Percentiles rank a stretch among this genome's conserved stretches.
These are phyloP conservation scores for Cynaeus angustus DNA, from an alignment of 2,888 invertebrate species.

Conservation along the genomic window DNA sequence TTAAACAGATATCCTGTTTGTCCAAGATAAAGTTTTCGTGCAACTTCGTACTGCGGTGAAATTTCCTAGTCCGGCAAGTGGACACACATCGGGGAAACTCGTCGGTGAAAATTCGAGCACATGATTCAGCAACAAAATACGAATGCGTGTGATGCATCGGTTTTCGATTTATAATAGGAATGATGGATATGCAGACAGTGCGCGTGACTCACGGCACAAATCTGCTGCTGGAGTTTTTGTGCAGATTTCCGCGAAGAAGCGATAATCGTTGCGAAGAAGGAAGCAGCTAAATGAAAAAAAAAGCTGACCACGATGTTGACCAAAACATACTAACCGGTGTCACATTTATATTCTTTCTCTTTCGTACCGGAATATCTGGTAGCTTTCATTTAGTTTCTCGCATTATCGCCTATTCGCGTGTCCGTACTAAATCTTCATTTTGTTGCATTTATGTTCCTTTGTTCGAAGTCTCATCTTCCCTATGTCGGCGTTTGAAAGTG, in stretches of 20 bases:
- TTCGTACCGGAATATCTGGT: no score
- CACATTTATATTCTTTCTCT: no score
- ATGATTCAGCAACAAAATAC: conserved; percentile 15
- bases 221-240: conserved; percentile 1
- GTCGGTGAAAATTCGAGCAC: conserved; percentile 7
- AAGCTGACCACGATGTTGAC: no score
- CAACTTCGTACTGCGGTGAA: background rate
- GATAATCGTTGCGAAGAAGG: background rate
- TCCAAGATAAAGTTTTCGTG: conserved; percentile 42
- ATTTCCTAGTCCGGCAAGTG: background rate
- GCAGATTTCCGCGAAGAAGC: conserved; percentile 4
- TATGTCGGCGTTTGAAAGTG: conserved; percentile 5
- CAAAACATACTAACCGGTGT: no score
- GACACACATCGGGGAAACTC: conserved; percentile 15
- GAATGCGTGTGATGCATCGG: background rate
- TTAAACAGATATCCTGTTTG: conserved; percentile 53
- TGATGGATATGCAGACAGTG: conserved; percentile 4
- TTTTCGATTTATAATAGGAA: background rate
- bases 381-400: background rate
- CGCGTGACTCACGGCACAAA: background rate
- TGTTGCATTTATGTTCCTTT: background rate
- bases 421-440: background rate
- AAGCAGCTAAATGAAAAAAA: no score
- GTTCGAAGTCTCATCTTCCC: background rate
- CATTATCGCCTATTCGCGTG: background rate